Conservation (phyloP, 2,888 invertebrate genomes). For the Crocallis elinguaria region DNA sequence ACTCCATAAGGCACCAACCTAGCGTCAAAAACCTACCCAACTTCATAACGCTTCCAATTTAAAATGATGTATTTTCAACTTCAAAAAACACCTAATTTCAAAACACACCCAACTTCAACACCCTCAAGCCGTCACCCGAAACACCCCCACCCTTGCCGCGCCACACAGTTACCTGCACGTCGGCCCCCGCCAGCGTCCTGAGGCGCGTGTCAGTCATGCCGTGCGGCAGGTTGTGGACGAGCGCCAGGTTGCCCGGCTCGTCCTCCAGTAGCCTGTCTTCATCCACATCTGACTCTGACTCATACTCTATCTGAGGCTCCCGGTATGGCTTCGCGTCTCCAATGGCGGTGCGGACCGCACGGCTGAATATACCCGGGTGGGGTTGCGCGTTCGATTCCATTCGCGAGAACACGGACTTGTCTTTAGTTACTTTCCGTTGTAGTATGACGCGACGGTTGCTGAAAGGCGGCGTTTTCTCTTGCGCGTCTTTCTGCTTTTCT, state of each 20-base stretch:
- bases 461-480: constrained; percentile 43
- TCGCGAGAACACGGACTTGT: constrained; percentile 60
- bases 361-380: constrained; percentile 69
- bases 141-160: constrained; percentile 2
- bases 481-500: constrained; percentile 37
- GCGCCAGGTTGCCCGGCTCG: constrained; percentile 50
- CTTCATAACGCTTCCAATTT: too few species aligned
- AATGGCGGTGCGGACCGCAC: constrained; percentile 69
- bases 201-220: constrained; percentile 77
- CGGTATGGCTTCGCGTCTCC: constrained; percentile 31
- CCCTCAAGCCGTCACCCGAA: constrained; percentile 6
- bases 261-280: constrained; percentile 47
- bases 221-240: constrained; percentile 68
- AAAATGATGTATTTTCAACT: too few species aligned
- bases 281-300: constrained; percentile 54
- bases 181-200: constrained; percentile 68
- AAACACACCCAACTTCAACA: neutral
- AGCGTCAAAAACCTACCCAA: too few species aligned
- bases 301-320: constrained; percentile 62
- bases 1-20: too few species aligned
- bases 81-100: too few species aligned
- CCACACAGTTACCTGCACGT: constrained; percentile 74
- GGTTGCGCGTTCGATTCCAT: constrained; percentile 62
- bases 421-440: constrained; percentile 58
- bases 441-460: constrained; percentile 70